phyloP scores from a whole-genome alignment of 37 sponge, comb jelly and placozoan species.

The Oopsacas minuta region DNA sequence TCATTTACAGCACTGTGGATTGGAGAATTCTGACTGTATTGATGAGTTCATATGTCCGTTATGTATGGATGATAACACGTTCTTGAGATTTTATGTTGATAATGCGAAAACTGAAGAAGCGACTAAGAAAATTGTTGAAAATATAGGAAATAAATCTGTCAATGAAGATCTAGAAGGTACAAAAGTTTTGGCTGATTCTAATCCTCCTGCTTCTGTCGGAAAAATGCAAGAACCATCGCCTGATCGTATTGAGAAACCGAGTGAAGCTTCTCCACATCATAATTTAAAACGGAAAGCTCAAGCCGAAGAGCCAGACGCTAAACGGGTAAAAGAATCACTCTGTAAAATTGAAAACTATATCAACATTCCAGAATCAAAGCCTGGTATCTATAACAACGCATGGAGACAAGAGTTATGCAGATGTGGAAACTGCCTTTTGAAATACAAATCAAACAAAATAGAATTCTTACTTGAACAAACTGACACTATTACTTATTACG shows the following conservation, averaged over 20 bases:
- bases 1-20: slow-evolving; percentile 36
- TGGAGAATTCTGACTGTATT: slow-evolving; percentile 11
- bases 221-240: neutral
- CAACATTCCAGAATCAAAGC: neutral
- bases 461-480: slow-evolving; percentile 46
- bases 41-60: slow-evolving; percentile 21
- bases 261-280: neutral
- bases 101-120: slow-evolving; percentile 29
- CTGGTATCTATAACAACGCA: slow-evolving; percentile 26
- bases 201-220: neutral
- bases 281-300: slow-evolving; percentile 16
- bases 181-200: neutral
- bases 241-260: neutral
- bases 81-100: neutral
- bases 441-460: slow-evolving; percentile 31
- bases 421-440: slow-evolving; percentile 45
- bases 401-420: slow-evolving; percentile 54
- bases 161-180: neutral
- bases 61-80: slow-evolving; percentile 16
- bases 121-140: neutral
- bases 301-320: neutral
- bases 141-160: neutral
- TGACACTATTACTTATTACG: slow-evolving; percentile 61
- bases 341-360: neutral
- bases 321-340: neutral